phyloP scores from a whole-genome alignment of 1,140 invertebrate species.

The Hyles vespertilio region DNA sequence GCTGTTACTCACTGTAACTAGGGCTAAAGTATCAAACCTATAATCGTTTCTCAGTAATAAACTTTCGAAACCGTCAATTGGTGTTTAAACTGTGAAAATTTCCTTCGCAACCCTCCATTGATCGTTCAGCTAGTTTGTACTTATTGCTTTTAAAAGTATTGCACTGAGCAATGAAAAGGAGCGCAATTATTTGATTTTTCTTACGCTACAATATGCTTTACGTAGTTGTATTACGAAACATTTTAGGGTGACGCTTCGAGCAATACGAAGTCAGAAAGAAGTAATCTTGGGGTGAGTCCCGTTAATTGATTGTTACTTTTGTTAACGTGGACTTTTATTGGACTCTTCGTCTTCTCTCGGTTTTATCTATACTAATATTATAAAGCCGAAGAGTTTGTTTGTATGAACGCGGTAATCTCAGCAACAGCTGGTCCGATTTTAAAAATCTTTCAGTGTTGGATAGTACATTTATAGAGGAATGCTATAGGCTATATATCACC shows the following conservation, averaged over 20 bases:
- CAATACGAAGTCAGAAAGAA: slow-evolving; percentile 7
- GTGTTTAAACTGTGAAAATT: slow-evolving; percentile 2
- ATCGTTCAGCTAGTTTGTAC: too few species aligned
- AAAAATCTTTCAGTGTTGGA: too few species aligned
- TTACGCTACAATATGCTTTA: slow-evolving; percentile 4
- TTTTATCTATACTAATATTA: background rate
- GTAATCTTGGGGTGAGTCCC: slow-evolving; percentile 17
- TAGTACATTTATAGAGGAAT: too few species aligned
- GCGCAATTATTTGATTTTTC: slow-evolving; percentile 3
- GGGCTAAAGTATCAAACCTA: too few species aligned
- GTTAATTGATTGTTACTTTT: slow-evolving; percentile 28
- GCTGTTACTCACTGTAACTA: too few species aligned
- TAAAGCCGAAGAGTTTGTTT: too few species aligned
- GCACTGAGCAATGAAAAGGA: slow-evolving; percentile 14
- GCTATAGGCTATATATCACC: too few species aligned
- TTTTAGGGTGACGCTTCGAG: background rate
- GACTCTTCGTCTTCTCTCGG: slow-evolving; percentile 1
- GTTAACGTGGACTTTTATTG: slow-evolving; percentile 22
- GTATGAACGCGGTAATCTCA: too few species aligned
- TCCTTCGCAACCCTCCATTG: too few species aligned
- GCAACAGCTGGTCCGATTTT: too few species aligned
- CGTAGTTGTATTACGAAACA: background rate
- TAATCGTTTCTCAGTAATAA: too few species aligned
- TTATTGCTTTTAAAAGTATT: slow-evolving; percentile 10
- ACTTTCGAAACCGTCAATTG: background rate